phyloP scores from a whole-genome alignment of 2,888 invertebrate species.

The Drepanosiphum platanoidis region DNA sequence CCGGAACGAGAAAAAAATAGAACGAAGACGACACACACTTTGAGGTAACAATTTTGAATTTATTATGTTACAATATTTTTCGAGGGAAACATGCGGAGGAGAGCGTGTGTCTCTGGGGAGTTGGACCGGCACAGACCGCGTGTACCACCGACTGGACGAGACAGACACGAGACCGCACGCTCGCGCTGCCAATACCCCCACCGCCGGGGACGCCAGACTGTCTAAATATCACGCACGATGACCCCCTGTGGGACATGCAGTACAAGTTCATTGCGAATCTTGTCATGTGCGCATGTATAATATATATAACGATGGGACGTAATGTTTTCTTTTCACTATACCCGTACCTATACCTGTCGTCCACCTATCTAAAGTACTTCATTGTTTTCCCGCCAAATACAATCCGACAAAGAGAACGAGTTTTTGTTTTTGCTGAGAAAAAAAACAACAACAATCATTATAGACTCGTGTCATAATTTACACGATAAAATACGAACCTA shows the following conservation, averaged over 20 bases:
- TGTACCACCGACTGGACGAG: constrained; percentile 60
- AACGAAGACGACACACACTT: background rate
- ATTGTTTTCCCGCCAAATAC: background rate
- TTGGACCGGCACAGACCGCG: constrained; percentile 60
- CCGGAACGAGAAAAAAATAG: background rate
- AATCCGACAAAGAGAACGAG: background rate
- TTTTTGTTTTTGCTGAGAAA: background rate
- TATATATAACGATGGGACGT: background rate
- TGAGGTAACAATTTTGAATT: background rate
- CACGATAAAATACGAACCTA: background rate
- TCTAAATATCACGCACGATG: constrained; percentile 56
- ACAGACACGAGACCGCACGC: constrained; percentile 40
- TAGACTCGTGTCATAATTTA: too few relatives aligned
- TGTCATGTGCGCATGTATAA: background rate
- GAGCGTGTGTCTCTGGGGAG: constrained; percentile 42
- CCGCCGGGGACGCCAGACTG: constrained; percentile 54
- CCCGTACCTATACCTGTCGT: too few relatives aligned
- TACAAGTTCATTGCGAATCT: constrained; percentile 56
- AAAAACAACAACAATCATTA: background rate
- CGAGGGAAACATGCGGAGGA: constrained; percentile 5
- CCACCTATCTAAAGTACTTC: too few relatives aligned
- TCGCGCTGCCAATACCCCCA: constrained; percentile 37
- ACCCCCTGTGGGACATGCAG: constrained; percentile 12
- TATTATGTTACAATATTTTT: background rate
- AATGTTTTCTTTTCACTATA: too few relatives aligned